These are phyloP conservation scores for Conger conger DNA, from an alignment of 2,113 vertebrate species.

Conservation along the genomic window DNA sequence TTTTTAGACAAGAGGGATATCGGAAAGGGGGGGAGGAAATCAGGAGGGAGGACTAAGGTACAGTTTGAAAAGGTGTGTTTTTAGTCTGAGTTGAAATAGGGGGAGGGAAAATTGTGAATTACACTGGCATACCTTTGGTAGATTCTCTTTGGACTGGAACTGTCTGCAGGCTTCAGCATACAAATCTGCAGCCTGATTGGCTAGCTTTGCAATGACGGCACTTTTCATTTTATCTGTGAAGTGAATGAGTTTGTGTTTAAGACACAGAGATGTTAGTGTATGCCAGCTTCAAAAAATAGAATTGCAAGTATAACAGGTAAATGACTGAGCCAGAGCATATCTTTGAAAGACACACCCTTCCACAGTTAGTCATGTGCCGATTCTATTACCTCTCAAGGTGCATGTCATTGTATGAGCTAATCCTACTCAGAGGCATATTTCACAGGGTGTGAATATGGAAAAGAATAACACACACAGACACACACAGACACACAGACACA, in stretches of 20 bases:
- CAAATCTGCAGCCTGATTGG: slow-evolving; percentile 95
- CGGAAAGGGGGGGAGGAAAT: too few species aligned
- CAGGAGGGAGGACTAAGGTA: too few species aligned
- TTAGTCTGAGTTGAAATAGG: too few species aligned
- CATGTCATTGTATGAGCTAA: too few species aligned
- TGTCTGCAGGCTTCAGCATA: slow-evolving; percentile 95
- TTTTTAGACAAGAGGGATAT: too few species aligned
- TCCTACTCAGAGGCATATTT: too few species aligned
- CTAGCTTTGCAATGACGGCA: slow-evolving; percentile 90
- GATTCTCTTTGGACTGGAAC: slow-evolving; percentile 95
- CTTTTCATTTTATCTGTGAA: slow-evolving; percentile 95
- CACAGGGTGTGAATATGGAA: too few species aligned
- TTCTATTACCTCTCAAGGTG: too few species aligned
- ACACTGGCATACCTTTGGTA: slow-evolving; percentile 85
- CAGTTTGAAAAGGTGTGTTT: too few species aligned
- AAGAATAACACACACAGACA: too few species aligned
- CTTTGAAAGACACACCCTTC: neutral
- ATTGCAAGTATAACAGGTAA: neutral
- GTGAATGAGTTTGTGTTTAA: slow-evolving; percentile 15
- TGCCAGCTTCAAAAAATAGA: neutral
- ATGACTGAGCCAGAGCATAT: neutral
- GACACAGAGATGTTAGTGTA: neutral
- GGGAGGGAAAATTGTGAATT: neutral
- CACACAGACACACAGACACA: too few species aligned
- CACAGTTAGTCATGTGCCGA: neutral